Evolutionary conservation across 2,888 invertebrate genomes (phyloP), one percentile per base, ranked within the genome.

Genomic region (Thera britannica): DNA sequence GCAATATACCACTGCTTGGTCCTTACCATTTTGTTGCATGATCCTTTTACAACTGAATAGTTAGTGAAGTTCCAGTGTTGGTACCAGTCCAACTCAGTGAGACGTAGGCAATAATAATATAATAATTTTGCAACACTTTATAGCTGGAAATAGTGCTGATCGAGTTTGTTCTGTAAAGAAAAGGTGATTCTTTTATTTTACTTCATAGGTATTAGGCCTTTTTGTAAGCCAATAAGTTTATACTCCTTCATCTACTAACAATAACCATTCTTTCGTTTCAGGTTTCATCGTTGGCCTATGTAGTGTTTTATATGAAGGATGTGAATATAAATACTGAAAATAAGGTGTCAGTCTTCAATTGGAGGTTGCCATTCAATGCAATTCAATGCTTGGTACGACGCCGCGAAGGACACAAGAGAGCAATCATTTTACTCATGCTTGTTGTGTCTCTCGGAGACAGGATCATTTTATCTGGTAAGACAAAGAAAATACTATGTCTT

Each of bases 341-440:
- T 79, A 94, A 92, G 73, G 89, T 94, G n/a, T 92, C 89, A 1
- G 92, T 94, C 1, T 90, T 93, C 4, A 93, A 93, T 74, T 89
- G 94, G 86, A 86, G 89, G 2, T 78, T 91, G 6, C 93, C 94
- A 0, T 79, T 90, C 8, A 89, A 90, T 59, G 91, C 94, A 0
- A 85, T 93, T 64, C 89, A 93, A 8, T 94, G 95, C 58, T 94
- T 96, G 8, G 94, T 96, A 80, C 95, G 95, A 79, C 87, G 94
- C 55, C 94, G 96, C 1, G 95, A 95, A 2, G 95, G 95, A 62
- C 94, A 95, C 77, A 90, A 95, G 71, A 93, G 95, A 76, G 92
- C 92, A 75, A 95, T 96, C 77, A 96, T 96, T 64, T 84, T 96
- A 76, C 90, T 96, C 67, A 94, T 97, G 84, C 94, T 96, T 94